Evolutionary conservation across 2,113 vertebrate species (phyloP).

Genomic region (Forbesichthys papilliferus): DNA sequence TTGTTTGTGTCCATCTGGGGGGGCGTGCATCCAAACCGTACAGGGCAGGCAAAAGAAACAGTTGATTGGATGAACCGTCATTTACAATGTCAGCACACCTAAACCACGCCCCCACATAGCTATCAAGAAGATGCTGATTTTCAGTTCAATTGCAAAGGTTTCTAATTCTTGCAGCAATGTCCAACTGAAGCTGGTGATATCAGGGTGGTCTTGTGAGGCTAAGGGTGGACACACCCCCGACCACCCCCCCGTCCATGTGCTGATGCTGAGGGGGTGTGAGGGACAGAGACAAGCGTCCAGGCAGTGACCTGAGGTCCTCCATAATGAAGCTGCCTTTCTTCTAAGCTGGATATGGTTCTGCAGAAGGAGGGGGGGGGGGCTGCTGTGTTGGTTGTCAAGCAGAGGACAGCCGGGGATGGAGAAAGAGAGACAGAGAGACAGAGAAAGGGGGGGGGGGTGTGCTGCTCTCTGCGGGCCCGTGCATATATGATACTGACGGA

Average conservation of each 20-base stretch:
- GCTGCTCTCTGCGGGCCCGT: conserved; percentile 23
- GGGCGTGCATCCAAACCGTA: too few relatives aligned
- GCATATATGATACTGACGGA: conserved; percentile 52
- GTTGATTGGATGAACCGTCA: too few relatives aligned
- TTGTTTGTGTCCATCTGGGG: too few relatives aligned
- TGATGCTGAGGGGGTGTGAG: conserved; percentile 34
- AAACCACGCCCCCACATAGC: too few relatives aligned
- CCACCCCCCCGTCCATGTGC: too few relatives aligned
- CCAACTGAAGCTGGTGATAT: too few relatives aligned
- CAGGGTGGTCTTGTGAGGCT: background rate
- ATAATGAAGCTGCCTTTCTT: conserved; percentile 43
- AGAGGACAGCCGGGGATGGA: background rate
- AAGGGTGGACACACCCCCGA: too few relatives aligned
- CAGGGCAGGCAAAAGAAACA: too few relatives aligned
- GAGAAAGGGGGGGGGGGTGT: background rate
- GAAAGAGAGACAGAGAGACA: background rate
- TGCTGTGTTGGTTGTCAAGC: too few relatives aligned
- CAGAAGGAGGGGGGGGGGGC: too few relatives aligned
- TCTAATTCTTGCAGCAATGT: background rate
- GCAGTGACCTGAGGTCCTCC: conserved; percentile 37
- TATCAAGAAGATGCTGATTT: background rate
- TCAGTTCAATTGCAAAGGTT: background rate
- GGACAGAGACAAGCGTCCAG: conserved; percentile 44
- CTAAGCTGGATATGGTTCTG: too few relatives aligned
- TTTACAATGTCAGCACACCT: too few relatives aligned